Base-by-base conservation (phyloP, 2,888 invertebrate species). In the Nineta flava region DNA sequence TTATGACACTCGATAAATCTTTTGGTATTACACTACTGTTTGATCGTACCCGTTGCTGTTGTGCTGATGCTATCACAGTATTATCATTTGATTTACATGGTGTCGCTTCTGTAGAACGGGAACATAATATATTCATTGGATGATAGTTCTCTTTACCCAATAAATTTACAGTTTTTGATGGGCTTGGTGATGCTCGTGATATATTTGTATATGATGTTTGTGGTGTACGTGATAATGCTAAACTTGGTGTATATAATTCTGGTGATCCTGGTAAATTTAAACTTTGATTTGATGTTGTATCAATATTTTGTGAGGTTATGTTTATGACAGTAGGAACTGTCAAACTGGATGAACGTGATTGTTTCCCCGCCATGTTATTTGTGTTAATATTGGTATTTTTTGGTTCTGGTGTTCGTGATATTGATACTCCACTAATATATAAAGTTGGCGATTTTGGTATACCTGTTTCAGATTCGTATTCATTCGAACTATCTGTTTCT, bases 401-500 rank as follows among this genome's bases (percentile, higher is more conserved):
- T 31, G 72, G 71, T 61, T 73, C 72, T 10, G 73, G 70, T 7
- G 72, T 72, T 19, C 74, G 63, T 35, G 70, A 72, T 54, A 74
- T 74, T n/a, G 73, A 73, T 9, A 74, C 73, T 19, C 74, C 74
- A 19, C 73, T 73, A 52, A 74, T 74, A 58, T 71, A 74, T n/a
- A 74, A 60, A 1, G 74, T 74, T 9, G 74, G 73, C 3, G 73
- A 73, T 57, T 72, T 72, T 10, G 73, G 73, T 45, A 74, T 73
- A 3, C 73, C 74, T 1, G 73, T 73, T 58, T 74, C 74, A n/a
- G 72, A 72, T 61, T 74, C 74, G 58, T 72, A 73, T 56, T 74
- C 73, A 55, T 71, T 71, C 9, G 70, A 70, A 57, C 70, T 70
- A 54, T 72, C 71, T 1, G 71, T 71, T 58, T 71, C 71, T 47